Percentiles rank a stretch among this genome's conserved stretches.
These are phyloP conservation scores for Aleiodes leptofemur DNA, from an alignment of 2,888 invertebrate genomes.

Conservation along the genomic window DNA sequence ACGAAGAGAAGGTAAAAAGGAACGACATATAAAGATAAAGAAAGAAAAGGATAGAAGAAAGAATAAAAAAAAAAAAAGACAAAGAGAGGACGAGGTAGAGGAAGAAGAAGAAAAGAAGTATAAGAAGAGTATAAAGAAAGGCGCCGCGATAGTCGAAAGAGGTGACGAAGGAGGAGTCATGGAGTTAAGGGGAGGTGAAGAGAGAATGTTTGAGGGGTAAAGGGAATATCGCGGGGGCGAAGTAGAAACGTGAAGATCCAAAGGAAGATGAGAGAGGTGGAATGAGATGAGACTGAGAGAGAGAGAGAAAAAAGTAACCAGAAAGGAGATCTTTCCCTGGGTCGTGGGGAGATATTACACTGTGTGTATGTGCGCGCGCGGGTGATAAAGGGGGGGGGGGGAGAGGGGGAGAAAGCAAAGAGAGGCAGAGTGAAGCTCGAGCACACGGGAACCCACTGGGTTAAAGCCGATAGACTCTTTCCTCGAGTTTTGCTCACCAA, in stretches of 20 bases:
- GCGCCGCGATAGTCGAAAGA: conserved; percentile 56
- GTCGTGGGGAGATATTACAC: conserved; percentile 25
- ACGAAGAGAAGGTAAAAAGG: conserved; percentile 31
- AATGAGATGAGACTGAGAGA: neutral
- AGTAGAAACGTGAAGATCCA: conserved; percentile 41
- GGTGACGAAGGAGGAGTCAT: conserved; percentile 59
- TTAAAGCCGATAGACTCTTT: conserved; percentile 62
- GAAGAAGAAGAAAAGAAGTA: conserved; percentile 36
- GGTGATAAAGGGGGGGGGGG: conserved; percentile 18
- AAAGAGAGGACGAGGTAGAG: conserved; percentile 20
- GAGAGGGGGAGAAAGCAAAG: conserved; percentile 22
- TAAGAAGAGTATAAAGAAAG: conserved; percentile 50
- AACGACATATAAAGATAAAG: neutral
- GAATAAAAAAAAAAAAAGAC: neutral
- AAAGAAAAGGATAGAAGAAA: too few relatives aligned
- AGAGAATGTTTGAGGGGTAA: conserved; percentile 35
- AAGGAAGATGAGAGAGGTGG: conserved; percentile 32
- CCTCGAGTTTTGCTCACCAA: conserved; percentile 38
- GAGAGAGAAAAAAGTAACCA: conserved; percentile 6
- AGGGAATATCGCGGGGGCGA: conserved; percentile 44
- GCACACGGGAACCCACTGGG: conserved; percentile 50
- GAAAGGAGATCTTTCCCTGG: conserved; percentile 34
- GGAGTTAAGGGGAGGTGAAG: conserved; percentile 42
- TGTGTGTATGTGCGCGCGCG: conserved; percentile 5
- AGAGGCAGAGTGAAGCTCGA: conserved; percentile 14